phyloP scores from a whole-genome alignment of 23 tunicate genomes.

The Diplosoma virens region DNA sequence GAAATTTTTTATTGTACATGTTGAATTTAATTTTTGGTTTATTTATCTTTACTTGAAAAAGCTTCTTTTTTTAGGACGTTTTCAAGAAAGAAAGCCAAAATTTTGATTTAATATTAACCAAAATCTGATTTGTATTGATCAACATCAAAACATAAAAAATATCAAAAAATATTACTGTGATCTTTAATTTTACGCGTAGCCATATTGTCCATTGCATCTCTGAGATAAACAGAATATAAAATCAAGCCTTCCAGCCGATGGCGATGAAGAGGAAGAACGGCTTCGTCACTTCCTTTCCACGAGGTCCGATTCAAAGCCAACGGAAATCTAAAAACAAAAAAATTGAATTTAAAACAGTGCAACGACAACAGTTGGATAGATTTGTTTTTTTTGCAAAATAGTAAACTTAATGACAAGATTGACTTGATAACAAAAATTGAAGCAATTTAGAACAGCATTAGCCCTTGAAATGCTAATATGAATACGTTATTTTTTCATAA shows the following conservation, averaged over 20 bases:
- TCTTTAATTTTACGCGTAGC: conserved; percentile 76
- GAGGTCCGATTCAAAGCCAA: conserved; percentile 57
- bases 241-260: conserved; percentile 67
- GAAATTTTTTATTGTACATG: background rate
- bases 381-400: no score
- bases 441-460: no score
- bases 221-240: conserved; percentile 59
- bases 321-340: conserved; percentile 44
- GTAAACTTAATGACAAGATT: no score
- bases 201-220: conserved; percentile 77
- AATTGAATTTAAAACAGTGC: no score
- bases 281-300: conserved; percentile 71
- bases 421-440: no score
- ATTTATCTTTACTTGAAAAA: no score
- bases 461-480: no score
- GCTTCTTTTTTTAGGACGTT: no score
- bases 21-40: no score
- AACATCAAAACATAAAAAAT: background rate
- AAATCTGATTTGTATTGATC: background rate
- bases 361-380: no score
- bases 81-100: no score
- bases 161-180: conserved; percentile 30
- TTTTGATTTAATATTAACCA: background rate
- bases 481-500: no score
- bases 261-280: conserved; percentile 48